Evolutionary conservation across 2,888 invertebrate species (phyloP).

Genomic region (Thumatha senex): DNA sequence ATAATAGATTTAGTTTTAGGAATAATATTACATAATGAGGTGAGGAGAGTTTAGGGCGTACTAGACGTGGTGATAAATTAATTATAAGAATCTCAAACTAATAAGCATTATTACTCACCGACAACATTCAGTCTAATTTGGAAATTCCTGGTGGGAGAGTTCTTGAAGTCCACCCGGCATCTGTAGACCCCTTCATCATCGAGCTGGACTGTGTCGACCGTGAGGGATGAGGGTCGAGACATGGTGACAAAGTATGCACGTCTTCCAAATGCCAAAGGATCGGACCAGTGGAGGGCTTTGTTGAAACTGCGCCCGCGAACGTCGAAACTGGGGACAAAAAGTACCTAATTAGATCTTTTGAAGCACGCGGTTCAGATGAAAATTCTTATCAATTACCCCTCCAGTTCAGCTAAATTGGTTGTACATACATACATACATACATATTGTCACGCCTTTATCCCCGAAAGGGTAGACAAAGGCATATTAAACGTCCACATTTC

Average conservation of each 20-base stretch:
- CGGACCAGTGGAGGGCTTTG: slow-evolving; percentile 93
- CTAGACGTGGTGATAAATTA: too few relatives aligned
- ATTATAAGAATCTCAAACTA: too few relatives aligned
- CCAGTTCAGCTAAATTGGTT: too few relatives aligned
- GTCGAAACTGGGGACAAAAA: slow-evolving; percentile 87
- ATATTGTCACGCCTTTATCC: too few relatives aligned
- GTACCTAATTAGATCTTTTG: not conserved
- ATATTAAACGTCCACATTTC: too few relatives aligned
- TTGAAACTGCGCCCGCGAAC: slow-evolving; percentile 91
- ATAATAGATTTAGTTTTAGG: too few relatives aligned
- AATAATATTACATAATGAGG: too few relatives aligned
- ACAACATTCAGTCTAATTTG: slow-evolving; percentile 94
- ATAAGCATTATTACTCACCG: too few relatives aligned
- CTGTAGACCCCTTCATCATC: slow-evolving; percentile 94
- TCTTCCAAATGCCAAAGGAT: slow-evolving; percentile 91
- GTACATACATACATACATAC: too few relatives aligned
- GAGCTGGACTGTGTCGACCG: slow-evolving; percentile 91
- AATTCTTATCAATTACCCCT: too few relatives aligned
- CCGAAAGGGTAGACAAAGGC: too few relatives aligned
- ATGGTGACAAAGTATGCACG: slow-evolving; percentile 93
- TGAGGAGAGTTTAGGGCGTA: too few relatives aligned
- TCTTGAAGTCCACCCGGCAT: slow-evolving; percentile 95
- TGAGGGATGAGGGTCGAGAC: slow-evolving; percentile 90
- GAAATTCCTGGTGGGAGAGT: slow-evolving; percentile 93
- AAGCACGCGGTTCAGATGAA: not conserved